These are phyloP conservation scores for Glyptemys insculpta DNA, from an alignment of 2,797 vertebrate species.

Conservation along the genomic window DNA sequence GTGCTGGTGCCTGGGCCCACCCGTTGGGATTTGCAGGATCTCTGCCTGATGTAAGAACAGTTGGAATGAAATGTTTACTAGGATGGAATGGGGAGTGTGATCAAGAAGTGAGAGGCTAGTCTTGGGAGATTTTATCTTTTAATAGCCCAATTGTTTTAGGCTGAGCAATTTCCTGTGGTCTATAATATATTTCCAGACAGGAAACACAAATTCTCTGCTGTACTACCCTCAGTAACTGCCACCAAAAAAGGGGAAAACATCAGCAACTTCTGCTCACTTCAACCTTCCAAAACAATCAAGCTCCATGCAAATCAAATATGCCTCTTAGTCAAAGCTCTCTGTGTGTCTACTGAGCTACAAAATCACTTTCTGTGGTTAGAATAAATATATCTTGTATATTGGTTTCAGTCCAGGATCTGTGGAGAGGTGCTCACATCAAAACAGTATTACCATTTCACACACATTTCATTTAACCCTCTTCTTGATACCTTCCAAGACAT, in stretches of 20 bases:
- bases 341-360: slow-evolving; percentile 51
- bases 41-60: slow-evolving; percentile 16
- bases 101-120: background rate
- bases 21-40: slow-evolving; percentile 6
- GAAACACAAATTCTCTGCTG: slow-evolving; percentile 55
- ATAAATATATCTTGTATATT: slow-evolving; percentile 33
- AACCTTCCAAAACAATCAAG: slow-evolving; percentile 53
- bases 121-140: slow-evolving; percentile 60
- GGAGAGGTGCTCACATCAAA: background rate
- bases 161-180: slow-evolving; percentile 59
- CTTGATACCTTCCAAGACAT: background rate
- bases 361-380: slow-evolving; percentile 63
- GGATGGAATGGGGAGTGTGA: background rate
- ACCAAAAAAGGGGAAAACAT: slow-evolving; percentile 34
- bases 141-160: slow-evolving; percentile 56
- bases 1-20: background rate
- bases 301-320: slow-evolving; percentile 50
- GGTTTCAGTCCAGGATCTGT: background rate
- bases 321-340: slow-evolving; percentile 58
- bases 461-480: background rate
- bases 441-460: background rate
- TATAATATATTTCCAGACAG: slow-evolving; percentile 51
- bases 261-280: slow-evolving; percentile 62
- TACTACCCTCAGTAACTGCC: slow-evolving; percentile 25
- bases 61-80: background rate